These are phyloP conservation scores for Leptinotarsa rubiginosa DNA, from an alignment of 2,888 invertebrate species.

Conservation along the genomic window DNA sequence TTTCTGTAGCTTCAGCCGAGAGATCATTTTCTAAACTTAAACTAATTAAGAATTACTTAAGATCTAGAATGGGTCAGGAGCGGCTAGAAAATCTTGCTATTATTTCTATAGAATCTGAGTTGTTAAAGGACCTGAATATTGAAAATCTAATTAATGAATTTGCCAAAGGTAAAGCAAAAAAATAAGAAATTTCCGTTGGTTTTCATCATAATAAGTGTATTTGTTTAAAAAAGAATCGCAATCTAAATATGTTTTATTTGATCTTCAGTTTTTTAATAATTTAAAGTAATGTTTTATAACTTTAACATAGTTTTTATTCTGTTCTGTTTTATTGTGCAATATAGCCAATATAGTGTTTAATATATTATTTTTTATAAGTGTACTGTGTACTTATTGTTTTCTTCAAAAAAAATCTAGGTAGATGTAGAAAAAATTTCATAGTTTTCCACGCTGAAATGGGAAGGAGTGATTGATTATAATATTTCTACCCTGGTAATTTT, in stretches of 20 bases:
- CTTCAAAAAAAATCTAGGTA: too few species aligned
- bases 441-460: too few species aligned
- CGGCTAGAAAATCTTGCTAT: constrained; percentile 19
- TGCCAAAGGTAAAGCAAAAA: constrained; percentile 7
- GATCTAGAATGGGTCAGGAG: constrained; percentile 16
- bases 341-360: neutral
- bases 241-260: neutral
- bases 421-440: too few species aligned
- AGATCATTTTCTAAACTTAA: constrained; percentile 22
- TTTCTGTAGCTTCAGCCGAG: constrained; percentile 15
- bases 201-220: neutral
- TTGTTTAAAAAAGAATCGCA: neutral
- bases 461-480: too few species aligned
- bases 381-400: too few species aligned
- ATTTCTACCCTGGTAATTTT: constrained; percentile 1
- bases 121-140: constrained; percentile 12
- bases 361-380: neutral
- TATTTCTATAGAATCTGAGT: constrained; percentile 12
- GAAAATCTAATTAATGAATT: constrained; percentile 15
- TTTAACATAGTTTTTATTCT: neutral
- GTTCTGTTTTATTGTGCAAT: neutral
- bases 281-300: constrained; percentile 1
- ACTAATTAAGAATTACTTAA: constrained; percentile 9
- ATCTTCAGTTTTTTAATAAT: neutral
- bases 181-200: neutral